Percentiles rank a stretch among this genome's conserved stretches.
phyloP scores from a whole-genome alignment of 2,113 vertebrate species.

The Psephotus haematonotus region DNA sequence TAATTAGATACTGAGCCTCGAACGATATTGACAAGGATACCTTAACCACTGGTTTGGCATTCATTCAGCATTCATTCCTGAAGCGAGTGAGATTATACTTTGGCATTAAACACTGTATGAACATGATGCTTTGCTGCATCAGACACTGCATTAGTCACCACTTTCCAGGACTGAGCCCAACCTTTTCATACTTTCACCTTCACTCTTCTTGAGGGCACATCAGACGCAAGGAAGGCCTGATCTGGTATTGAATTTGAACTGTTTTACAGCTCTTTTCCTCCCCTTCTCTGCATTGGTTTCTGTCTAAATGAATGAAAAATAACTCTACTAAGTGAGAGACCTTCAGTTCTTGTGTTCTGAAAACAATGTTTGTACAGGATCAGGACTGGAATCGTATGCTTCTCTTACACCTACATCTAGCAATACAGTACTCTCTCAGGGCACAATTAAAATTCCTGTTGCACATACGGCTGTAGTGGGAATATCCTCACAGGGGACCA shows the following conservation, averaged over 20 bases:
- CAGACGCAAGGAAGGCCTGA: not conserved
- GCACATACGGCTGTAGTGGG: not conserved
- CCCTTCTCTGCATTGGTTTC: not conserved
- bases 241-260: not conserved
- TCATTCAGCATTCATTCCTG: not conserved
- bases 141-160: not conserved
- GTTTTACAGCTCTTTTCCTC: not conserved
- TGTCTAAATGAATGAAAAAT: not conserved
- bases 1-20: not conserved
- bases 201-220: not conserved
- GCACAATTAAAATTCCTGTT: not conserved
- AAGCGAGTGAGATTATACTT: not conserved
- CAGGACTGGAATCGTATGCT: not conserved
- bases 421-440: not conserved
- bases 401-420: not conserved
- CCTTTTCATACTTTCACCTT: not conserved
- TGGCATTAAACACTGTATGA: not conserved
- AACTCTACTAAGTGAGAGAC: not conserved
- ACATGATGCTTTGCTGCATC: not conserved
- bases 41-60: not conserved
- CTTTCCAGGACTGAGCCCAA: not conserved
- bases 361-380: not conserved
- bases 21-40: slow-evolving; percentile 7
- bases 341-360: not conserved
- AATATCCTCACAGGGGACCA: not conserved